Evolutionary conservation across 2,888 invertebrate genomes (phyloP).

Genomic region (Dioctria linearis): DNA sequence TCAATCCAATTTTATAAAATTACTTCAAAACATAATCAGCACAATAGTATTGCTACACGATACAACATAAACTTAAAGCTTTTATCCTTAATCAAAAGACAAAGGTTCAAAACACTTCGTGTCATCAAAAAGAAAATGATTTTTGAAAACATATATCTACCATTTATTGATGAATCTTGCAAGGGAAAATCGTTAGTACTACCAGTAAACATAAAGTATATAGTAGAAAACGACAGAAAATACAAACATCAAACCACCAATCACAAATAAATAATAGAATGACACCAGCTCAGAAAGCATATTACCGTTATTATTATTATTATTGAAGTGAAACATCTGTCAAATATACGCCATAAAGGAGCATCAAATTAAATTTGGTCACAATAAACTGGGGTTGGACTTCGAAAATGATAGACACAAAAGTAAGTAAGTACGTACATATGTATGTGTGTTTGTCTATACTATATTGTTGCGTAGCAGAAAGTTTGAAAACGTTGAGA

Average conservation of each 20-base stretch:
- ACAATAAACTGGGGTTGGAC: conserved; percentile 42
- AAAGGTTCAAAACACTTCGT: conserved; percentile 31
- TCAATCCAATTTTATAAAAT: too few species aligned
- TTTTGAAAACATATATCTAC: conserved; percentile 9
- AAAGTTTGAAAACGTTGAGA: not conserved
- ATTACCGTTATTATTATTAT: conserved; percentile 5
- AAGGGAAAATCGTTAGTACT: not conserved
- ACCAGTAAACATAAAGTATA: not conserved
- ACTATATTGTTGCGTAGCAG: conserved; percentile 33
- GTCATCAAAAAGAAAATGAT: conserved; percentile 34
- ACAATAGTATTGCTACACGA: too few species aligned
- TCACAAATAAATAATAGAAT: conserved; percentile 3
- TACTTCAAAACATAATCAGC: too few species aligned
- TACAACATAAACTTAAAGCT: not conserved
- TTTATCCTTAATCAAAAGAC: not conserved
- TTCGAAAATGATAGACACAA: conserved; percentile 53
- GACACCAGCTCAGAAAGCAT: not conserved
- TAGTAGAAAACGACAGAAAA: not conserved
- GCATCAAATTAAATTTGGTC: conserved; percentile 53
- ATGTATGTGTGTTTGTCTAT: too few species aligned
- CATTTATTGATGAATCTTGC: conserved; percentile 9
- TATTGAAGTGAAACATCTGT: conserved; percentile 54
- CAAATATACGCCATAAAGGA: conserved; percentile 39
- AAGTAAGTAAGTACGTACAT: too few species aligned
- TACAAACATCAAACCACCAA: not conserved